A percentile compares a stretch with the other conserved stretches of the same genome.
Conservation (phyloP, 2,113 vertebrate species). For the Mugil cephalus region DNA sequence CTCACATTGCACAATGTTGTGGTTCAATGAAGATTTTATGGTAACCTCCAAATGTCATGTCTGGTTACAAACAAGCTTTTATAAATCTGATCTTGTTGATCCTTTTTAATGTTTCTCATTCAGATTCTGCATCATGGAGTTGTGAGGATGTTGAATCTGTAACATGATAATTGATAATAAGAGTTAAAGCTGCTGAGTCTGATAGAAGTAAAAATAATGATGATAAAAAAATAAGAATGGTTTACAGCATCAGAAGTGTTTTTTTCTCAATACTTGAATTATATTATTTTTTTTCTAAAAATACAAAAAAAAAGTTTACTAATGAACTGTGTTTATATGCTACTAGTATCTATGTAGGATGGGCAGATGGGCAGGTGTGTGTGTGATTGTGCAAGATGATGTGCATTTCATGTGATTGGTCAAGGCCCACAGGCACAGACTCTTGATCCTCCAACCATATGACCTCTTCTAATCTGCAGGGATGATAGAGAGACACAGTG, state of each 20-base stretch:
- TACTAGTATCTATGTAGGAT: neutral
- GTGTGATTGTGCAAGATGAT: conserved; percentile 21
- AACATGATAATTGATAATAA: too few relatives aligned
- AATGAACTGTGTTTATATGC: neutral
- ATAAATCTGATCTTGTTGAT: neutral
- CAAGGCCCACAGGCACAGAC: conserved; percentile 14
- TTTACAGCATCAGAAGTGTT: too few relatives aligned
- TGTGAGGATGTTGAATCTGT: neutral
- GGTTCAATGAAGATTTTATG: neutral
- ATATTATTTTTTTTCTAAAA: neutral
- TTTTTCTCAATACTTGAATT: too few relatives aligned
- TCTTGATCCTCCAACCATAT: conserved; percentile 71
- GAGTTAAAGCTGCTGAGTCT: too few relatives aligned
- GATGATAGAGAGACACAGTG: conserved; percentile 60
- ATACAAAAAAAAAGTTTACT: neutral
- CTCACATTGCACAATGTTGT: neutral
- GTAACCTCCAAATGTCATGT: neutral
- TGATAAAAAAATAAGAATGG: too few relatives aligned
- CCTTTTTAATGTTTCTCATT: neutral
- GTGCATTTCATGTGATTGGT: conserved; percentile 32
- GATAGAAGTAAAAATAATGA: too few relatives aligned
- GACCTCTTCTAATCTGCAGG: conserved; percentile 70
- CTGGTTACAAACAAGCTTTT: neutral
- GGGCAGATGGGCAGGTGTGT: conserved; percentile 35
- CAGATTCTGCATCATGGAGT: neutral